Percentiles rank a stretch among this genome's conserved stretches.
These are phyloP conservation scores for Sarcophaga bullata DNA, from an alignment of 1,140 invertebrate genomes.

Conservation along the genomic window DNA sequence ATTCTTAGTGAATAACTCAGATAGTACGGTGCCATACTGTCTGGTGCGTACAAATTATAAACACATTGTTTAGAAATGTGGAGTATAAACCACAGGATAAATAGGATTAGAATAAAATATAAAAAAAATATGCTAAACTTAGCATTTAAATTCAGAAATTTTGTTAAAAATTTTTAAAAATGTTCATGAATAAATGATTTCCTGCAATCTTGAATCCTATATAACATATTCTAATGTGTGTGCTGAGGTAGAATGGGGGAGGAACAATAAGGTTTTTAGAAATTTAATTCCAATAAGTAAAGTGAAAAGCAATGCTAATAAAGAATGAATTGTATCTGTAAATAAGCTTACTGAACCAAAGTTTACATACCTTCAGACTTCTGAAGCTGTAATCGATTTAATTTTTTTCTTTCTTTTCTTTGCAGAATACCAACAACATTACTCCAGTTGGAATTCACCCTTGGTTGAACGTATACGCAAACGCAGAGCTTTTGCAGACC, in stretches of 20 bases:
- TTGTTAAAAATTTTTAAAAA: no score
- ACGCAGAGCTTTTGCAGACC: slow-evolving; percentile 70
- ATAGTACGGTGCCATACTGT: slow-evolving; percentile 10
- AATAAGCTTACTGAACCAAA: neutral
- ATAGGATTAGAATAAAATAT: neutral
- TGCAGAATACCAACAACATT: slow-evolving; percentile 61
- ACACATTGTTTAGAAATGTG: neutral
- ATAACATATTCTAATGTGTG: no score
- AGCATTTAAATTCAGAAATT: no score
- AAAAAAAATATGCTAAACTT: no score
- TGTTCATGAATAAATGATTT: no score
- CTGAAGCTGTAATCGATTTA: slow-evolving; percentile 2
- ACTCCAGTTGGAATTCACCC: slow-evolving; percentile 61
- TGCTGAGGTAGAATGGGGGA: no score
- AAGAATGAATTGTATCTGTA: neutral
- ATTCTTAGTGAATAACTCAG: neutral
- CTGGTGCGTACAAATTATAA: neutral
- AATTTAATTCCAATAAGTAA: no score
- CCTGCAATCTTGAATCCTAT: no score
- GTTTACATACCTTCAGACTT: neutral
- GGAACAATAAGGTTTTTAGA: no score
- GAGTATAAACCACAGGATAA: slow-evolving; percentile 16
- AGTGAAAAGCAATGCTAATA: no score
- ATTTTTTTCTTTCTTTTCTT: slow-evolving; percentile 1
- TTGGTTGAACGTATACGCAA: slow-evolving; percentile 68